phyloP scores from a whole-genome alignment of 2,797 vertebrate species.

The Anisognathus igniventris region DNA sequence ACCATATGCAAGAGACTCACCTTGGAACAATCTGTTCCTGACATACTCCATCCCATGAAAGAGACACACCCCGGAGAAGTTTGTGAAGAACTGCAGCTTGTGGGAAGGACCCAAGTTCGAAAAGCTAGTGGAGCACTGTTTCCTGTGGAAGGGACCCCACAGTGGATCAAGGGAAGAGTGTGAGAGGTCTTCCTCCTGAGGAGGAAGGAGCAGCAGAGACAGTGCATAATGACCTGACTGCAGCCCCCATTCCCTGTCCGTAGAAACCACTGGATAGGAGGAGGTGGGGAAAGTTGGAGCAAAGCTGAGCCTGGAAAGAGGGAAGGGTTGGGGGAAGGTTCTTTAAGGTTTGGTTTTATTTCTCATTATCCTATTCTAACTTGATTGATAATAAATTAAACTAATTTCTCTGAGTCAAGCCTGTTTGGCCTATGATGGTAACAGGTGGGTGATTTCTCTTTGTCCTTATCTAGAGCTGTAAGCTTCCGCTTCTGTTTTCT shows the following conservation, averaged over 20 bases:
- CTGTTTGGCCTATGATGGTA: neutral
- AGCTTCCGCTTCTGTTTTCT: neutral
- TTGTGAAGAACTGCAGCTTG: neutral
- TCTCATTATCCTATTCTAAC: neutral
- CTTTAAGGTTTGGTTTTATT: neutral
- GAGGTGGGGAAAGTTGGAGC: neutral
- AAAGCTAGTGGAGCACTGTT: neutral
- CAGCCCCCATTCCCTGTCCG: neutral
- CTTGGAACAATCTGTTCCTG: neutral
- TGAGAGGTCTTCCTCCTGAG: neutral
- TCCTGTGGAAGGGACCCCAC: neutral
- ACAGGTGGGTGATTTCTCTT: neutral
- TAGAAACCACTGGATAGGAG: neutral
- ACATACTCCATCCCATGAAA: neutral
- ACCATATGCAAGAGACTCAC: neutral
- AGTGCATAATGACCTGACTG: fast-evolving
- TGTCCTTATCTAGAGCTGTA: neutral
- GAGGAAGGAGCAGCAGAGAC: neutral
- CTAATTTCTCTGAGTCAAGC: neutral
- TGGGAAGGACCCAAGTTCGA: neutral
- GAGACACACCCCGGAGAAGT: neutral
- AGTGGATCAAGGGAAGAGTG: neutral
- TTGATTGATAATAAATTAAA: neutral
- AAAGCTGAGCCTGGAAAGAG: neutral
- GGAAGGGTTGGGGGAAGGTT: neutral